Conservation (phyloP, 2,888 invertebrate genomes). For the Eupithecia subfuscata region DNA sequence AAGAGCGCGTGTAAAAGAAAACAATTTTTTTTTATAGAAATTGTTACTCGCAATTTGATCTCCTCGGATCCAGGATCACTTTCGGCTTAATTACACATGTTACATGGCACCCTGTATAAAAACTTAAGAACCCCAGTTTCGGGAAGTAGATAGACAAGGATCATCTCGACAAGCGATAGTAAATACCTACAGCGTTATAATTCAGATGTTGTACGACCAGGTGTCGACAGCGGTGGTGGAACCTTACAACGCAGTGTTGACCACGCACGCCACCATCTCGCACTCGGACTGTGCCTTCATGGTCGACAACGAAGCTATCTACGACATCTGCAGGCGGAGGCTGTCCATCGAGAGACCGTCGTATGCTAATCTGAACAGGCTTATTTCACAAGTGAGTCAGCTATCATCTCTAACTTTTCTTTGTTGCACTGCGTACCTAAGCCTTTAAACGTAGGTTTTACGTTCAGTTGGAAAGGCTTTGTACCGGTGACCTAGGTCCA, state of each 20-base stretch:
- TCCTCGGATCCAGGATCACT: no score
- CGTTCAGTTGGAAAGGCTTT: no score
- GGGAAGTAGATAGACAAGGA: background rate
- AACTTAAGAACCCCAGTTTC: background rate
- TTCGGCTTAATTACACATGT: no score
- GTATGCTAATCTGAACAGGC: conserved; percentile 92
- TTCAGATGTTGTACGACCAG: conserved; percentile 60
- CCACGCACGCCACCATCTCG: conserved; percentile 94
- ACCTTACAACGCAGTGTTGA: conserved; percentile 96
- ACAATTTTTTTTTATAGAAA: no score
- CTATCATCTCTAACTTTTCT: background rate
- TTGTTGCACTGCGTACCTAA: background rate
- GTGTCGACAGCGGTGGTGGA: conserved; percentile 97
- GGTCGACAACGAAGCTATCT: conserved; percentile 98
- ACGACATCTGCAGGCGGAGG: conserved; percentile 94
- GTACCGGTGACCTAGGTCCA: no score
- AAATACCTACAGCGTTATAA: conserved; percentile 18
- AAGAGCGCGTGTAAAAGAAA: no score
- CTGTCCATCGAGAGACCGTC: conserved; percentile 93
- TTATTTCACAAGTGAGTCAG: conserved; percentile 89
- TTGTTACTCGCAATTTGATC: no score
- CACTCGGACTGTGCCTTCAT: conserved; percentile 97
- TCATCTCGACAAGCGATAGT: background rate
- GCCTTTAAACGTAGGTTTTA: no score
- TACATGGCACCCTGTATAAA: background rate